Percentiles rank a stretch among this genome's conserved stretches.
These are phyloP conservation scores for Aegithalos caudatus DNA, from an alignment of 2,113 vertebrate species.

Conservation along the genomic window DNA sequence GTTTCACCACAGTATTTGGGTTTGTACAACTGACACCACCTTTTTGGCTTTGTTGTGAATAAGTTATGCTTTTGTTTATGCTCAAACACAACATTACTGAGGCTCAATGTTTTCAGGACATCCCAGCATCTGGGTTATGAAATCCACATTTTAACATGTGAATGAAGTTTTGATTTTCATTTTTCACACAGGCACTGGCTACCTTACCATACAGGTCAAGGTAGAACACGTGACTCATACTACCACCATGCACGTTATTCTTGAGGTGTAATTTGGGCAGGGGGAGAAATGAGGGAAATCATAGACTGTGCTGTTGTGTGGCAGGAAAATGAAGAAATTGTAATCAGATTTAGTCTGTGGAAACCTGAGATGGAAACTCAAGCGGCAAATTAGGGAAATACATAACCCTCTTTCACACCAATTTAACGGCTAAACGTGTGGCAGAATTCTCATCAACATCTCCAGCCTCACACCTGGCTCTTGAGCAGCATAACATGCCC, in stretches of 20 bases:
- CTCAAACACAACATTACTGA: background rate
- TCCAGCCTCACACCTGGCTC: background rate
- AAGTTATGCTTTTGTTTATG: background rate
- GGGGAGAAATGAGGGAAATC: background rate
- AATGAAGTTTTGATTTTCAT: background rate
- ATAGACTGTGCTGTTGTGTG: background rate
- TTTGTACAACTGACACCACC: background rate
- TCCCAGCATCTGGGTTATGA: background rate
- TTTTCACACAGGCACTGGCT: background rate
- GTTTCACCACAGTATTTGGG: background rate
- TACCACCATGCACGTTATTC: background rate
- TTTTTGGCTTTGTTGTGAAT: background rate
- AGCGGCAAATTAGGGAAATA: background rate
- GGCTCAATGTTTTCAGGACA: background rate
- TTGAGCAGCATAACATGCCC: background rate
- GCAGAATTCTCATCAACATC: background rate
- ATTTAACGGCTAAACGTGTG: background rate
- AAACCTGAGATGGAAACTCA: background rate
- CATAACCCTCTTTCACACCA: background rate
- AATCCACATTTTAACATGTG: background rate
- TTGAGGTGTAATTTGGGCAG: background rate
- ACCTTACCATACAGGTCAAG: background rate
- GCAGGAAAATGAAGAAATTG: background rate
- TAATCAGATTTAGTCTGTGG: background rate
- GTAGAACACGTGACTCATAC: background rate